Evolutionary conservation across 2,888 invertebrate species (phyloP).

Genomic region (Pandemis corylana): DNA sequence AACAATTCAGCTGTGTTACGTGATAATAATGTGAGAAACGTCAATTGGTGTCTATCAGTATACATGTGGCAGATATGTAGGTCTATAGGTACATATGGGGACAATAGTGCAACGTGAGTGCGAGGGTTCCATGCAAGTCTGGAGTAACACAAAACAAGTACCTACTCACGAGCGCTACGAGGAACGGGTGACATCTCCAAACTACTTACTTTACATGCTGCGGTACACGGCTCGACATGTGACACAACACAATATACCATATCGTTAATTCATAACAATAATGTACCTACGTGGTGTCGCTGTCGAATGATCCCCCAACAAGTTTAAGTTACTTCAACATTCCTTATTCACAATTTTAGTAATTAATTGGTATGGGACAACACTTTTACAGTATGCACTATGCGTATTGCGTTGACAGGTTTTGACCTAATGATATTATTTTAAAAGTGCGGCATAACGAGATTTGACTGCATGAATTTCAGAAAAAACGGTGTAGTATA

Average conservation of each 20-base stretch:
- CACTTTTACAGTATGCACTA: background rate
- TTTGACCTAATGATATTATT: background rate
- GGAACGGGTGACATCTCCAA: slow-evolving; percentile 69
- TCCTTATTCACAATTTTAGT: background rate
- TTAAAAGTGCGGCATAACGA: slow-evolving; percentile 85
- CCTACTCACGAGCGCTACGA: slow-evolving; percentile 61
- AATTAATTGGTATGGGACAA: slow-evolving; percentile 2
- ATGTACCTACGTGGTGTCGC: slow-evolving; percentile 24
- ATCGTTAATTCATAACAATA: slow-evolving; percentile 33
- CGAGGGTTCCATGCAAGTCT: slow-evolving; percentile 56
- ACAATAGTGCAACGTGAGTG: slow-evolving; percentile 56
- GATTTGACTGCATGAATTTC: slow-evolving; percentile 86
- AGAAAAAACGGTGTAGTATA: slow-evolving; percentile 54
- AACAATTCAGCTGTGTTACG: slow-evolving; percentile 2
- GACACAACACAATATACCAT: slow-evolving; percentile 42
- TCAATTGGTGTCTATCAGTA: slow-evolving; percentile 17
- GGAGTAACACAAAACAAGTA: slow-evolving; percentile 58
- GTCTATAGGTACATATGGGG: slow-evolving; percentile 42
- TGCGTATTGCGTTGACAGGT: background rate
- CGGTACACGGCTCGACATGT: slow-evolving; percentile 43
- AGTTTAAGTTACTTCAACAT: slow-evolving; percentile 2
- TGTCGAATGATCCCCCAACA: slow-evolving; percentile 28
- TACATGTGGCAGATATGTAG: slow-evolving; percentile 14
- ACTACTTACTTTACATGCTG: slow-evolving; percentile 72
- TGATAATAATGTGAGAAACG: slow-evolving; percentile 28